Percentiles rank a stretch among this genome's conserved stretches.
Conservation (phyloP, 2,888 invertebrate genomes). For the Lepetodrilus schrolli region DNA sequence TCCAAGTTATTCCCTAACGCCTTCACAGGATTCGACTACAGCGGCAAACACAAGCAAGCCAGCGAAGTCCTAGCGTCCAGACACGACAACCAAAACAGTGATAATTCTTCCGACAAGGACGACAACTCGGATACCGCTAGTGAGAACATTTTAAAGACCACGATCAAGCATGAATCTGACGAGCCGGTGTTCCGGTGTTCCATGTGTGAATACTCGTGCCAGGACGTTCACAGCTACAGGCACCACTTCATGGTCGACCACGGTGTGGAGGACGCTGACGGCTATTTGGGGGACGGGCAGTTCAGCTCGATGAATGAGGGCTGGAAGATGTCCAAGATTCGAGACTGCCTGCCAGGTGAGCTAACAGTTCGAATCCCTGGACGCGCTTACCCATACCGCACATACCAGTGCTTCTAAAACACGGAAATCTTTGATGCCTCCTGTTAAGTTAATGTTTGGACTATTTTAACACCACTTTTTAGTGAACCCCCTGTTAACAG, state of each 20-base stretch:
- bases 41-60: neutral
- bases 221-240: conserved; percentile 49
- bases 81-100: neutral
- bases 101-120: neutral
- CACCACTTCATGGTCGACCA: conserved; percentile 53
- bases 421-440: no score
- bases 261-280: conserved; percentile 35
- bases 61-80: neutral
- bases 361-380: neutral
- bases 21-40: neutral
- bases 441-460: no score
- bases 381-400: neutral
- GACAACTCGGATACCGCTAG: neutral
- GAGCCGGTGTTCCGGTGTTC: conserved; percentile 48
- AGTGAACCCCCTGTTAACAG: no score
- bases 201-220: conserved; percentile 51
- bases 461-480: no score
- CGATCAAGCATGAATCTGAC: neutral
- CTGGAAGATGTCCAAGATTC: conserved; percentile 59
- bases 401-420: conserved; percentile 16
- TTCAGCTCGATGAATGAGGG: conserved; percentile 46
- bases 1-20: neutral
- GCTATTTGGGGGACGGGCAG: conserved; percentile 1
- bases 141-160: neutral
- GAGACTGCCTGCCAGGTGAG: conserved; percentile 57